phyloP scores from a whole-genome alignment of 1,140 invertebrate genomes.

The Hyles vespertilio region DNA sequence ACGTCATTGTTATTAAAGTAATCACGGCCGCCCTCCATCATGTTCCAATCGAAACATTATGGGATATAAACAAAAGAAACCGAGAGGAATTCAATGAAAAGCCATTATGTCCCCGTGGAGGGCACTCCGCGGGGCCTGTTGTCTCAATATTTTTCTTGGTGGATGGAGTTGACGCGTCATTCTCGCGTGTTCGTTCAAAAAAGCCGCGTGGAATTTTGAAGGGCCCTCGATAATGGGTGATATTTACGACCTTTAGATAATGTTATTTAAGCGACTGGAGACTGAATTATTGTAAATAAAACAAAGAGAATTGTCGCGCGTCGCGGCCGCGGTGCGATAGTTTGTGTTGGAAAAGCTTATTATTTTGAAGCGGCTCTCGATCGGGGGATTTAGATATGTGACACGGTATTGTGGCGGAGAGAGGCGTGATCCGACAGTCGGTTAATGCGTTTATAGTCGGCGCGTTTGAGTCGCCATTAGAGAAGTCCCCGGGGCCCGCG shows the following conservation, averaged over 20 bases:
- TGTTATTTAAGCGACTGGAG: constrained; percentile 57
- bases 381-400: constrained; percentile 32
- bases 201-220: constrained; percentile 67
- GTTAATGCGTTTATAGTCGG: constrained; percentile 57
- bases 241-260: constrained; percentile 71
- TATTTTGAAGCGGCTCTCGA: constrained; percentile 19
- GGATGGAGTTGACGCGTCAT: constrained; percentile 66
- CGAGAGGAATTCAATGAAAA: constrained; percentile 71
- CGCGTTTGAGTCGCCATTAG: constrained; percentile 41
- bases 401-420: constrained; percentile 36
- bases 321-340: not conserved
- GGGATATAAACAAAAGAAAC: constrained; percentile 73
- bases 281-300: constrained; percentile 61
- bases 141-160: constrained; percentile 74
- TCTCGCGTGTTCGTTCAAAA: constrained; percentile 54
- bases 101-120: constrained; percentile 68
- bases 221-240: constrained; percentile 65
- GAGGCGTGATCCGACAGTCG: constrained; percentile 45
- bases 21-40: constrained; percentile 67
- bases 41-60: constrained; percentile 71
- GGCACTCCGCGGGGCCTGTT: constrained; percentile 55
- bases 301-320: constrained; percentile 45
- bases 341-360: constrained; percentile 19
- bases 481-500: constrained; percentile 11
- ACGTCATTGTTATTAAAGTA: constrained; percentile 73